phyloP scores from a whole-genome alignment of 2,113 vertebrate genomes.

The Mesembrinibis cayennensis region DNA sequence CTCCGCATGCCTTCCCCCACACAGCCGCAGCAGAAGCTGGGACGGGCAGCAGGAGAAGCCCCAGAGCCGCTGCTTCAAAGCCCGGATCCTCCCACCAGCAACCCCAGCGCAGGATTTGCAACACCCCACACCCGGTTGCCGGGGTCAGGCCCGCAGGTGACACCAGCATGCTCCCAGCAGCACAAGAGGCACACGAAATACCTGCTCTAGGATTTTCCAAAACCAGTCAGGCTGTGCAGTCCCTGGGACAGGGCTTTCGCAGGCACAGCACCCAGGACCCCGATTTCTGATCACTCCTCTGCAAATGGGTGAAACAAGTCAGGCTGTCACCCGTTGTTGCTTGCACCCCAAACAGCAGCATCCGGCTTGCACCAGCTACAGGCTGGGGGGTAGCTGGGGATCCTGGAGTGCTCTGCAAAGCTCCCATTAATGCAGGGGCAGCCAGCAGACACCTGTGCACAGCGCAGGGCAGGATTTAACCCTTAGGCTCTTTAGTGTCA shows the following conservation, averaged over 20 bases:
- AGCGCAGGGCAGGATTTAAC: background rate
- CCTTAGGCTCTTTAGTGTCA: background rate
- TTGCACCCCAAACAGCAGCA: fast-evolving
- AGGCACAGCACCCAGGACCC: background rate
- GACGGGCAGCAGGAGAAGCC: background rate
- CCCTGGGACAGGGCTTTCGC: background rate
- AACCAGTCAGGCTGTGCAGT: fast-evolving
- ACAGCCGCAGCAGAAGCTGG: background rate
- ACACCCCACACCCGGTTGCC: fast-evolving
- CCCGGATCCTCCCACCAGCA: background rate
- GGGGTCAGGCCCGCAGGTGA: background rate
- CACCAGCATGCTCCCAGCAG: background rate
- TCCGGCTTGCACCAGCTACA: background rate
- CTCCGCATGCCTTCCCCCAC: background rate
- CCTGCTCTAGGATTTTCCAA: background rate
- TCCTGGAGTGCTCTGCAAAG: background rate
- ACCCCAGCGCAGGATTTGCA: background rate
- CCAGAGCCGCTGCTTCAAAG: background rate
- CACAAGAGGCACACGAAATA: no score
- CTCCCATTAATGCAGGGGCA: background rate
- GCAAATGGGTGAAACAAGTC: background rate
- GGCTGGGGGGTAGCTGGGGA: background rate
- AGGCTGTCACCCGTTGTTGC: fast-evolving
- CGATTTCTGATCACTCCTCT: fast-evolving
- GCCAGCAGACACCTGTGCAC: background rate